These are phyloP conservation scores for Cataglyphis altisquamis DNA, from an alignment of 2,888 invertebrate species.

Conservation along the genomic window DNA sequence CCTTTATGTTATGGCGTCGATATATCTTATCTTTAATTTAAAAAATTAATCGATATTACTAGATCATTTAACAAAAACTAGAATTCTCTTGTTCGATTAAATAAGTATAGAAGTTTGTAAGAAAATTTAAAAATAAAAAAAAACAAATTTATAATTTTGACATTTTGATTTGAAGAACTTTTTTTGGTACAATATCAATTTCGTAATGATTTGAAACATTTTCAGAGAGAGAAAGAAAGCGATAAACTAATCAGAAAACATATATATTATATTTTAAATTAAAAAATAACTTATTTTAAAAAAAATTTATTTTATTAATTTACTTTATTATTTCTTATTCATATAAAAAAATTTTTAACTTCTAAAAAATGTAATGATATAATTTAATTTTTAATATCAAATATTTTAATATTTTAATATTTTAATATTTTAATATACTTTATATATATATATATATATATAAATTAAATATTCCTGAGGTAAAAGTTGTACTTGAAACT, in stretches of 20 bases:
- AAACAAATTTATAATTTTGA: background rate
- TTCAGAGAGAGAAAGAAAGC: background rate
- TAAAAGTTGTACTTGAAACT: background rate
- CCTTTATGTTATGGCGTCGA: background rate
- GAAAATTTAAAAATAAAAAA: background rate
- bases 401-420: background rate
- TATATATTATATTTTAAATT: background rate
- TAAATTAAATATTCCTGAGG: background rate
- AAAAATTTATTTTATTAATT: too few species aligned
- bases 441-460: background rate
- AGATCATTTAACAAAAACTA: background rate
- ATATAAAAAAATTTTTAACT: too few species aligned
- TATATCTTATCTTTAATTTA: background rate
- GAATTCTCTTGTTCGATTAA: background rate
- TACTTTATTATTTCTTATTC: too few species aligned
- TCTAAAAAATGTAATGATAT: background rate
- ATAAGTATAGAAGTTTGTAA: background rate
- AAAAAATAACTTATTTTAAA: too few species aligned
- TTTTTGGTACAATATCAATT: background rate
- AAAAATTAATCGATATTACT: background rate
- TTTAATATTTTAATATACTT: too few species aligned
- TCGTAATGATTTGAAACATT: background rate
- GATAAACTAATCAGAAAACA: background rate
- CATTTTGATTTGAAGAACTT: background rate
- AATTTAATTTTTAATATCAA: conserved; percentile 5